Conservation (phyloP, 2,797 vertebrate genomes). For the Onychomys torridus region DNA sequence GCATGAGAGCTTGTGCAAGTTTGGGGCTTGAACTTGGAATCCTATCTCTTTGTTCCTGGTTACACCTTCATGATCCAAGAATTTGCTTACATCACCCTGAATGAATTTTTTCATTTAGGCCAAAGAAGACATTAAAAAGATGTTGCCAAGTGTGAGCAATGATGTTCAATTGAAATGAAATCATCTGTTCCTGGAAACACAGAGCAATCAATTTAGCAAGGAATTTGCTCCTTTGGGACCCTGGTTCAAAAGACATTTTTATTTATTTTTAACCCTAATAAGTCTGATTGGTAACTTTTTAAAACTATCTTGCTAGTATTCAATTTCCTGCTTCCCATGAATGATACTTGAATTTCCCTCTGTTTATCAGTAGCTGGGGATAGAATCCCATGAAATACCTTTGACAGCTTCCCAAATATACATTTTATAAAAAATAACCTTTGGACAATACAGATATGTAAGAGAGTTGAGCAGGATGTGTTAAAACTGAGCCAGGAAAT, state of each 20-base stretch:
- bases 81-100: background rate
- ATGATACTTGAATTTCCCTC: background rate
- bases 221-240: background rate
- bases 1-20: background rate
- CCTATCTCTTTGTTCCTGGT: background rate
- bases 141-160: background rate
- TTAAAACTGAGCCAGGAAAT: slow-evolving; percentile 5
- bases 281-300: slow-evolving; percentile 6
- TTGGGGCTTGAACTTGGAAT: background rate
- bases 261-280: slow-evolving; percentile 14
- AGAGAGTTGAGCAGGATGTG: background rate
- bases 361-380: background rate
- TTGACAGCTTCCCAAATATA: background rate
- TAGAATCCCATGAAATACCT: background rate
- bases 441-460: background rate
- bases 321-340: slow-evolving; percentile 16
- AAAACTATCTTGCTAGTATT: background rate
- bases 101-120: background rate
- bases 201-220: slow-evolving; percentile 3
- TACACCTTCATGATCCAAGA: background rate
- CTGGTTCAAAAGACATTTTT: slow-evolving; percentile 20
- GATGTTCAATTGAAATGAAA: background rate
- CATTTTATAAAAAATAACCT: slow-evolving; percentile 6
- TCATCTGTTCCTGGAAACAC: background rate
- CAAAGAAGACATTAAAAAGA: background rate